Base-by-base conservation (phyloP, 2,113 vertebrate genomes). In the Numenius arquata region DNA sequence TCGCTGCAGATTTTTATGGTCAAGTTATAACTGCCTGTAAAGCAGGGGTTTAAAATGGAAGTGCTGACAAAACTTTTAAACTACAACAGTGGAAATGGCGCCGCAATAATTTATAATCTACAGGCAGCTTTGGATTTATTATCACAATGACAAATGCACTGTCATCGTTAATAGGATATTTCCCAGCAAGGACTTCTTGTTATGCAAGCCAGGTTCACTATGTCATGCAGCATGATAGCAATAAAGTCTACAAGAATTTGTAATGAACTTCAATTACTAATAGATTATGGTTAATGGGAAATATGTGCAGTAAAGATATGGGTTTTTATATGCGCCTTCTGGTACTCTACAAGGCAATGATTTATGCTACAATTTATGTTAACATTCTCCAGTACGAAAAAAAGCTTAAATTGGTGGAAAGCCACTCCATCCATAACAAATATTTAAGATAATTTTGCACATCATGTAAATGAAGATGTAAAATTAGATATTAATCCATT, bases 221-320 rank as follows among this genome's bases (percentile, higher is more conserved):
- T 99, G 98, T 98, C 98, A 98, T 98, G 98, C 98, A 98, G 98
- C 98, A 98, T 98, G 98, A 98, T 97, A 98, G 98, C 98, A 98
- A 98, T 98, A 99, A 98, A 98, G 98, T 98, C 98, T 98, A 99
- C 98, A 99, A 98, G 98, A 99, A 98, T 99, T 99, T 98, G 98
- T 99, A 99, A 99, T 99, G 98, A 99, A 99, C 98, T 99, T 99
- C 99, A 99, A 99, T 99, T 99, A 99, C 98, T 98, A 98, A 98
- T 98, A 98, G 98, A 99, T 99, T 99, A 99, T 98, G 98, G 98
- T 98, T 99, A 99, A 99, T 98, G 98, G 98, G 98, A 98, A 99
- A 99, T 99, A 99, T 98, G 98, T 99, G 98, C 98, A 98, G 98
- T 98, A 98, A 98, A 99, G 98, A 98, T 98, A 98, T 97, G 97